Percentiles rank a stretch among this genome's conserved stretches.
phyloP scores from a whole-genome alignment of 1,140 invertebrate species.

The Drosophila punjabiensis region DNA sequence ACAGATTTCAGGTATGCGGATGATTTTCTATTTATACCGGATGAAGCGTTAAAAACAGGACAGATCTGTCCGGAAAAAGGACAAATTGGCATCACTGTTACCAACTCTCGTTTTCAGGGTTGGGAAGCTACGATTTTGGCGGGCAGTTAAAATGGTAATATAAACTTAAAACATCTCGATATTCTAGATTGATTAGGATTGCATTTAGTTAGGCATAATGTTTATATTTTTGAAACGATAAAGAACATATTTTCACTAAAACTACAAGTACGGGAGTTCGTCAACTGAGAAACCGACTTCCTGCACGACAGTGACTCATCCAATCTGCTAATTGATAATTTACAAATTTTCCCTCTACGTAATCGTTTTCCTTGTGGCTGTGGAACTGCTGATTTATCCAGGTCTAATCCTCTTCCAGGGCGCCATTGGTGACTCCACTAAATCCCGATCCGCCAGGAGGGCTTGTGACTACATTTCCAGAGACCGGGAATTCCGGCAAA shows the following conservation, averaged over 20 bases:
- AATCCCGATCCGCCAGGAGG: conserved; percentile 25
- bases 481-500: conserved; percentile 60
- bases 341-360: conserved; percentile 25
- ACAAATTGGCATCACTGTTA: too few relatives aligned
- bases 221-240: conserved; percentile 10
- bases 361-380: conserved; percentile 6
- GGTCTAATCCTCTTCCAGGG: conserved; percentile 60
- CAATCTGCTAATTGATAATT: conserved; percentile 31
- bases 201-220: conserved; percentile 3
- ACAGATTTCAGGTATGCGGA: too few relatives aligned
- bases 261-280: not conserved
- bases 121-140: conserved; percentile 12
- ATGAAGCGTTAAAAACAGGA: too few relatives aligned
- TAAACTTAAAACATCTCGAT: not conserved
- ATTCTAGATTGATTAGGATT: not conserved
- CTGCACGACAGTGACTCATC: conserved; percentile 37
- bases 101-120: not conserved
- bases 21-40: too few relatives aligned
- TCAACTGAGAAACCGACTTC: not conserved
- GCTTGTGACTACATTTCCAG: conserved; percentile 23
- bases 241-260: conserved; percentile 20
- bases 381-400: not conserved
- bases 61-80: too few relatives aligned
- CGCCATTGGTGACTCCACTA: conserved; percentile 54
- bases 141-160: conserved; percentile 14